Evolutionary conservation across 2,113 vertebrate genomes (phyloP), one percentile per base, ranked within the genome.

Genomic region (Carlito syrichta): DNA sequence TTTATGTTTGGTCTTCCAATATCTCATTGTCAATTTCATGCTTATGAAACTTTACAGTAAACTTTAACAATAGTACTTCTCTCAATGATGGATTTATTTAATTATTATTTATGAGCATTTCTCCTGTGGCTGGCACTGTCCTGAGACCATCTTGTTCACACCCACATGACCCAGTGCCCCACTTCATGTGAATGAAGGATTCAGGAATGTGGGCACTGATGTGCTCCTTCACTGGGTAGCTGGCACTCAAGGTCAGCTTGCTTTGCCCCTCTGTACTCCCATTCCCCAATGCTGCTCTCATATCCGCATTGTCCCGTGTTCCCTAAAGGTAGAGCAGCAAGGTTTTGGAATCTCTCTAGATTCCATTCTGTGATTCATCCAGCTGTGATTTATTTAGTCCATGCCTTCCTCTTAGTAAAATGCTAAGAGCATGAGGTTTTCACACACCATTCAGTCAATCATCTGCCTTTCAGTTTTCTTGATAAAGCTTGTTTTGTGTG

Each of bases 1-100:
- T 66, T 89, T 32, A 38, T 40, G 32, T n/a, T 54, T 91, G 35
- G 19, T 63, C 86, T 96, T 92, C 86, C 58, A 83, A 20, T 32
- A 56, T 82, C 56, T 87, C 25, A 6, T 48, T 71, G 35, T 68
- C 76, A 84, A 50, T 78, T 74, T 96, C 23, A 48, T 22, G 7
- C 27, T 85, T 85, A 52, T 32, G 43, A 86, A 78, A 82, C 52
- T 63, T 60, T 54, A n/a, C 12, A 60, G 19, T 45, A 6, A 16
- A 79, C 11, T 66, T 86, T 58, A 66, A 62, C 23, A 66, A 71
- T 1, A 50, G 43, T 25, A 38, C 63, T 56, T 52, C 14, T 52
- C 14, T 76, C 58, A 35, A 17, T 17, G 60, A 74, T 25, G 6
- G n/a, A 58, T 73, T 73, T 83, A 63, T 76, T 38, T 22, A 83